Conservation (phyloP, 2,797 vertebrate species). For the Ispidina picta region DNA sequence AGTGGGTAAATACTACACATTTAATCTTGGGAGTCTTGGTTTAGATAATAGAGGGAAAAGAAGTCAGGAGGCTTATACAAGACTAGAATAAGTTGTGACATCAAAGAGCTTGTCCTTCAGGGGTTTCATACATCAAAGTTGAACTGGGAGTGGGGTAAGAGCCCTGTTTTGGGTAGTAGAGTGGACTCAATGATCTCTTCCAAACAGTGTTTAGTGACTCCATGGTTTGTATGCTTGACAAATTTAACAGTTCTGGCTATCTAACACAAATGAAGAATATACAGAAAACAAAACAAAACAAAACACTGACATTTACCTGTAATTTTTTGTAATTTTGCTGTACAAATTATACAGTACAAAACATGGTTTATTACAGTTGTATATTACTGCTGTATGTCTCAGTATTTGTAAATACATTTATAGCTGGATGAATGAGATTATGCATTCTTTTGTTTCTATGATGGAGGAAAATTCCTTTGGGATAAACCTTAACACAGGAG, state of each 20-base stretch:
- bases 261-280: background rate
- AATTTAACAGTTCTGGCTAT: background rate
- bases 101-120: background rate
- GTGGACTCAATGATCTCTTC: background rate
- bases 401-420: background rate
- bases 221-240: background rate
- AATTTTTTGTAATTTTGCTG: background rate
- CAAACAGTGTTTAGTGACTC: background rate
- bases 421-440: background rate
- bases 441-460: background rate
- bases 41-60: background rate
- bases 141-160: background rate
- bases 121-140: background rate
- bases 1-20: background rate
- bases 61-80: background rate
- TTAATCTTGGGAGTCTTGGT: background rate
- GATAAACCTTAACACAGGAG: background rate
- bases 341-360: background rate
- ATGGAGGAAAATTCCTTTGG: background rate
- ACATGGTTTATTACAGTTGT: background rate
- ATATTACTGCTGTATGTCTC: background rate
- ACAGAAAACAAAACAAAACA: background rate
- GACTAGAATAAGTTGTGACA: background rate
- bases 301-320: background rate
- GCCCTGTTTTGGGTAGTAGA: background rate